Base-by-base conservation (phyloP, 2,797 vertebrate genomes). In the Acipenser oxyrinchus region DNA sequence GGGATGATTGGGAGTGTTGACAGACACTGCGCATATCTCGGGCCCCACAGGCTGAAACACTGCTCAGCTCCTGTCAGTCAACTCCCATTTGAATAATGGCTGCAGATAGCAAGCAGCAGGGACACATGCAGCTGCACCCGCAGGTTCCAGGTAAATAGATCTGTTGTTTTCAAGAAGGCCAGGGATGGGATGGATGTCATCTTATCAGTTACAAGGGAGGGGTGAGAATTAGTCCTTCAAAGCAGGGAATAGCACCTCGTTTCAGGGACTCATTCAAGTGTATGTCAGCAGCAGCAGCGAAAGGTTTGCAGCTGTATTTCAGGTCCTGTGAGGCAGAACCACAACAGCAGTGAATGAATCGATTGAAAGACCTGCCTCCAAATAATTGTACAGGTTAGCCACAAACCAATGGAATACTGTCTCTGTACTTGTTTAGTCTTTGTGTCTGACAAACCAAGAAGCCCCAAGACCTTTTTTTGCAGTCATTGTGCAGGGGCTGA, bases 1-100 rank as follows among this genome's bases (percentile, higher is more conserved):
- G 51, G 49, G 48, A 6, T 75, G 82, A 77, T 74, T 76, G 78
- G 76, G 79, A 75, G 76, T 77, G 83, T 80, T 84, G 82, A 82
- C 81, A 87, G 86, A 73, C 70, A 64, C 23, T 57, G 71, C n/a
- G 66, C 66, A 66, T 77, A 76, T 76, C 79, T 58, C 0, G 1
- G 84, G 75, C 73, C 77, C 77, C 78, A 81, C 68, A 69, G 79
- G 77, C 71, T 79, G 72, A 77, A 81, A 79, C 55, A 51, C 71
- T 74, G 73, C 80, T 83, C 73, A 0, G 69, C 64, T 77, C 55
- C 79, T 75, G 80, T 79, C 83, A 77, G 64, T 82, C 75, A 76
- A 76, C 67, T 6, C 55, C 51, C 76, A 66, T 73, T 72, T 1
- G 6, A 66, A 73, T 62, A 72, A 69, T 0, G 0, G 75, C 63